Conservation (phyloP, 1,140 invertebrate species). For the Aphis gossypii region DNA sequence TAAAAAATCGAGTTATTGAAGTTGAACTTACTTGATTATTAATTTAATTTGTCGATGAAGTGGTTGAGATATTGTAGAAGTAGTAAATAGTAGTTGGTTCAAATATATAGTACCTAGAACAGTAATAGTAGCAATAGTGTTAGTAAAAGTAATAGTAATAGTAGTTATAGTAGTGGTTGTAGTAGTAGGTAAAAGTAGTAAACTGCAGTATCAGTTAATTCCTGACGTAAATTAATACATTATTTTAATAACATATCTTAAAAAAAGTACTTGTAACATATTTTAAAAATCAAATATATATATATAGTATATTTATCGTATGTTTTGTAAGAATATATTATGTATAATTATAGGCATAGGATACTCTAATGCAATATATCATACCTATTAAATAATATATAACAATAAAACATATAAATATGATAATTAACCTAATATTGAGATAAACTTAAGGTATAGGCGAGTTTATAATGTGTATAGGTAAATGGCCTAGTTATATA, state of each 20-base stretch:
- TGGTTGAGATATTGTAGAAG: not conserved
- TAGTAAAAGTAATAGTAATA: not conserved
- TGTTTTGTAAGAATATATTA: not conserved
- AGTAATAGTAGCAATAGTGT: not conserved
- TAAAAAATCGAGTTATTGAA: not conserved
- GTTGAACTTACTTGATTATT: not conserved
- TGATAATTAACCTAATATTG: not conserved
- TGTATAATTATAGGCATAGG: not conserved
- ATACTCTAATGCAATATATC: not conserved
- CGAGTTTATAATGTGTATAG: not conserved
- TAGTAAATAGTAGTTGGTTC: not conserved
- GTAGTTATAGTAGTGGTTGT: too few species aligned
- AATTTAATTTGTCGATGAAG: not conserved
- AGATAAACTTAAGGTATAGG: not conserved
- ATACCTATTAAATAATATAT: not conserved
- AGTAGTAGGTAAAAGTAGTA: too few species aligned
- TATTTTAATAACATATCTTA: not conserved
- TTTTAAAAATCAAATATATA: not conserved
- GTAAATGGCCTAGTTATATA: not conserved
- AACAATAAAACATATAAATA: constrained; percentile 3
- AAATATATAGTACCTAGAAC: not conserved
- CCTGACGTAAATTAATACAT: not conserved
- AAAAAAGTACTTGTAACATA: not conserved
- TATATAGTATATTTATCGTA: not conserved
- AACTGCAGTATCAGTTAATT: not conserved